Evolutionary conservation across 2,797 vertebrate species (phyloP), one percentile per base, ranked within the genome.

Genomic region (Peromyscus attwateri): DNA sequence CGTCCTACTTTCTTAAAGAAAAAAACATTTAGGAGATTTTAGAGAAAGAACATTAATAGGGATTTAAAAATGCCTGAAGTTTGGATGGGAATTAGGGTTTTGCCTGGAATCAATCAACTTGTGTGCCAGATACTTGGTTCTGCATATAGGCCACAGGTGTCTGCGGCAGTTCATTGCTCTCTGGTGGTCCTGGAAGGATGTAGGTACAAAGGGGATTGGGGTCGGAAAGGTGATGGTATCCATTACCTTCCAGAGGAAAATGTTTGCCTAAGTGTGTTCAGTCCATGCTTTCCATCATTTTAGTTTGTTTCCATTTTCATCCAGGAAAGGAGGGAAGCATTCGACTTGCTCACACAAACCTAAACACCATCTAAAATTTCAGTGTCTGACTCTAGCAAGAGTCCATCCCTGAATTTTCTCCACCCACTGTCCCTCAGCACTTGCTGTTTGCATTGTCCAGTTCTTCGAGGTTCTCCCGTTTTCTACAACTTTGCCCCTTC

Each of bases 11-110:
- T 82, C 73, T 66, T 49, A 77, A 60, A 57, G 40, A 90, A 19
- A 68, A 27, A 75, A 96, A 94, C 66, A 19, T 19, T 4, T 87
- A 83, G 17, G 16, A 55, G 52, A 92, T 87, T 92, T 97, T 87
- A 95, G 88, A 95, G 84, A 93, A 90, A 88, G 76, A 95, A 70
- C 43, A 82, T 94, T 84, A 55, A 13, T 34, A 88, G 23, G 1
- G 7, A 62, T 96, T 97, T 95, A 77, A 95, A 95, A 64, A 79
- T 68, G 10, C 40, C 77, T 43, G 23, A 79, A 21, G 29, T 94
- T 88, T 93, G 68, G 10, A 64, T 82, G 55, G 91, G 62, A 95
- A 23, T 96, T 94, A 87, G 13, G 12, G 9, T 82, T 96, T 97
- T 49, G 83, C 9, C 4, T 89, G 43, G 91, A 88, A 43, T 84